Conservation (phyloP, 2,888 invertebrate genomes). For the Melieria omissa region DNA sequence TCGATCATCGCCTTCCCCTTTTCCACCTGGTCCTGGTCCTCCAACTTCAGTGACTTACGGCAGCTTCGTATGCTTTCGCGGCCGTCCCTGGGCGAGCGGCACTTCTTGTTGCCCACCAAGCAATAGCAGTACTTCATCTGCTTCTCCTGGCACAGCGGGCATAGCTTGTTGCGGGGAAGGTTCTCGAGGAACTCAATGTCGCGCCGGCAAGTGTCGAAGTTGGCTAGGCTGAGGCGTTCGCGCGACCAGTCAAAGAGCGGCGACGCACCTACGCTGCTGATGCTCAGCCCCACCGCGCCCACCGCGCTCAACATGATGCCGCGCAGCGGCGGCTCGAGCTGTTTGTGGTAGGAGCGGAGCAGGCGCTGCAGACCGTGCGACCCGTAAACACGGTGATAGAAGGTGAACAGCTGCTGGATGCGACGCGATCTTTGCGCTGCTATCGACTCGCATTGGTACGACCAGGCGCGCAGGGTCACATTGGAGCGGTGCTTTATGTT, state of each 20-base stretch:
- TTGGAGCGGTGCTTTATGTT: conserved; percentile 68
- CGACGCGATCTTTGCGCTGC: conserved; percentile 73
- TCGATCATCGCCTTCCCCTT: conserved; percentile 49
- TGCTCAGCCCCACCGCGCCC: conserved; percentile 68
- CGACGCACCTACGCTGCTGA: conserved; percentile 61
- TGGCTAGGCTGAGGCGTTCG: conserved; percentile 71
- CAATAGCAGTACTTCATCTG: conserved; percentile 61
- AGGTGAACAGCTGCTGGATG: conserved; percentile 73
- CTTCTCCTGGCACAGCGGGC: conserved; percentile 54
- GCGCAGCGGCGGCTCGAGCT: conserved; percentile 67
- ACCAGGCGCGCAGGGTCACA: conserved; percentile 69
- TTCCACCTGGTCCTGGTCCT: conserved; percentile 8
- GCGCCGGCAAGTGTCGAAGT: conserved; percentile 70
- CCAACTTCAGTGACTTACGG: conserved; percentile 35
- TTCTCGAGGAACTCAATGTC: conserved; percentile 72
- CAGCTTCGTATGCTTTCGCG: conserved; percentile 68
- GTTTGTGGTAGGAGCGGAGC: conserved; percentile 63
- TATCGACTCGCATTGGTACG: conserved; percentile 70
- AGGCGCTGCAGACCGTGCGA: conserved; percentile 71
- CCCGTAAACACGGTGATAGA: conserved; percentile 75
- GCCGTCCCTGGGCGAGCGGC: conserved; percentile 39
- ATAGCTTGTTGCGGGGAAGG: conserved; percentile 69
- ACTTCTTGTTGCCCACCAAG: conserved; percentile 54
- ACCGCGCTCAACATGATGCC: conserved; percentile 71
- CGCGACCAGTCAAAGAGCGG: conserved; percentile 73